Base-by-base conservation (phyloP, 1,140 invertebrate species). In the Sycophila sp. region DNA sequence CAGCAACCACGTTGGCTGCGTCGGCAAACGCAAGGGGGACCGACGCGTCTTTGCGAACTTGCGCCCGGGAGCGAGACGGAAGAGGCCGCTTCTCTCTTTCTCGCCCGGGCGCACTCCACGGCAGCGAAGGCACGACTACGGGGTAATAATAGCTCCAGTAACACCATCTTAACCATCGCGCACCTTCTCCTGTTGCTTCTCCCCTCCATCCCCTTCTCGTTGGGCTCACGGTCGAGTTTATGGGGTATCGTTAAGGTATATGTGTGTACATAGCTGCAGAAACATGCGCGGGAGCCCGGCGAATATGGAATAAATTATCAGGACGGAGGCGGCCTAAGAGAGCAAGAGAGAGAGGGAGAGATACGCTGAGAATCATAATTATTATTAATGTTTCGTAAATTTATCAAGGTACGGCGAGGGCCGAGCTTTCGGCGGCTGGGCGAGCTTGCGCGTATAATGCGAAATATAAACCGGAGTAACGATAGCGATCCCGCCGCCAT, bases 301-400 rank as follows among this genome's bases (percentile, higher is more conserved):
- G n/a, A 62, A 62, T 45, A 56, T 34, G 49, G 68, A 69, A 63
- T 69, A 63, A 63, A 69, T 69, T 69, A 60, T 60, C 32, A 56
- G 55, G 68, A 24, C 17, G 17, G 10, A 64, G 47, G 2, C 6
- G 1, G 32, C n/a, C n/a, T n/a, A n/a, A n/a, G n/a, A n/a, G 2
- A 47, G 64, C 36, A 2, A 15, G 22, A 8, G 30, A 53, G 19
- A 49, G 32, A 32, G 24, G 30, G 8, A 56, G 26, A 10, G 32
- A n/a, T 17, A 32, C 47, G 34, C n/a, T 51, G 24, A 42, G 45
- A 69, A 69, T 69, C 38, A 51, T 69, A 63, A 69, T 69, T 69
- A 63, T 69, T 69, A 69, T 69, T 69, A 69, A 69, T 69, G 67
- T 69, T 69, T 53, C 58, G 58, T 40, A 34, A 69, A 69, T 69